Evolutionary conservation across 2,888 invertebrate genomes (phyloP).

Genomic region (Serripes groenlandicus): DNA sequence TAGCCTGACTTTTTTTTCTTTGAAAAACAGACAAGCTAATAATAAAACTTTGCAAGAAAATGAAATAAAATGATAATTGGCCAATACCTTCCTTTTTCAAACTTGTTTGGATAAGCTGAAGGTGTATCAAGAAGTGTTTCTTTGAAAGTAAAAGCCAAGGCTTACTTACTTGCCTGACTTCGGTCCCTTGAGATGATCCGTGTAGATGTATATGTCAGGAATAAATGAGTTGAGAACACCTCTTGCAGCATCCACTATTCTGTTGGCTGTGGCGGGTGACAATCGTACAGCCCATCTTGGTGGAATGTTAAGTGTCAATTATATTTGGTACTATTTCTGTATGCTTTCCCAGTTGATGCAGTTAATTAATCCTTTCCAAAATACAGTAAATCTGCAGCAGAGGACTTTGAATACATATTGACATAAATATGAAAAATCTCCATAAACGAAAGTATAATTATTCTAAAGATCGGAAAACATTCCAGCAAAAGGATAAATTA

Average conservation of each 20-base stretch:
- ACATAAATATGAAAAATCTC: not conserved
- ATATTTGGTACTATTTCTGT: not conserved
- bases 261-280: slow-evolving; percentile 96
- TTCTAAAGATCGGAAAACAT: not conserved
- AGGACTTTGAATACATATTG: not conserved
- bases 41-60: too few species aligned
- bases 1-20: too few species aligned
- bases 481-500: not conserved
- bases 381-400: not conserved
- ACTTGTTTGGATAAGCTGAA: too few species aligned
- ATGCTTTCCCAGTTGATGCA: not conserved
- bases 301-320: slow-evolving; percentile 25
- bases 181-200: slow-evolving; percentile 95
- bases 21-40: too few species aligned
- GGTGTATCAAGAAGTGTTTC: too few species aligned
- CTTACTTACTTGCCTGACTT: slow-evolving; percentile 91
- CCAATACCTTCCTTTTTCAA: too few species aligned
- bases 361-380: not conserved
- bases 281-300: slow-evolving; percentile 91
- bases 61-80: too few species aligned
- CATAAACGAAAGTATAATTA: not conserved
- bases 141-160: too few species aligned
- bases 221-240: slow-evolving; percentile 95
- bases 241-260: slow-evolving; percentile 97
- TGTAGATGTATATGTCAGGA: slow-evolving; percentile 97